Base-by-base conservation (phyloP, 2,888 invertebrate genomes). In the Agrotis segetum region DNA sequence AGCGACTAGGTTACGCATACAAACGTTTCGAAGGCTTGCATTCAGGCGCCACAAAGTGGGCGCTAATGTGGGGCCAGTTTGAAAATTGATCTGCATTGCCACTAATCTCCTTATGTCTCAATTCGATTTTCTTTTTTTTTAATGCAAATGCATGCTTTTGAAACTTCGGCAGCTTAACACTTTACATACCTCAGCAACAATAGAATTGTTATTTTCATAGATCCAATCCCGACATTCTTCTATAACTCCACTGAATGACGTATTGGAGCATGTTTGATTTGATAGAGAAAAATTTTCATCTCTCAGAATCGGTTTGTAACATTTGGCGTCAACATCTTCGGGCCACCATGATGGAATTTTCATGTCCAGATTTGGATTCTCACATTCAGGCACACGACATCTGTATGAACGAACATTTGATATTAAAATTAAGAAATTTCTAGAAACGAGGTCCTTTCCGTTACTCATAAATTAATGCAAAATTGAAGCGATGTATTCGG, bases 311-410 rank as follows among this genome's bases (percentile, higher is more conserved):
- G 94, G 94, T 62, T 85, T 89, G 21, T 87, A 84, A 70, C 94
- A 95, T 79, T 90, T 92, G 0, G 88, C 47, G 58, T 94, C 90
- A 2, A 89, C 83, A 16, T 88, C 84, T 58, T 88, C 75, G 0
- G 94, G 94, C 94, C 94, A 95, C 94, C 94, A 95, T 3, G 67
- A 61, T 3, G 94, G 94, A 14, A 68, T 72, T 29, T 24, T 50
- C 65, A 79, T 78, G 4, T 79, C 59, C 49, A 78, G 82, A 47
- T 71, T 82, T 1, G 24, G 1, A 21, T 63, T 24, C 72, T 94
- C 94, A 80, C 94, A 94, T 85, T 92, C 92, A 34, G 93, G 91
- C 5, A 94, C 88, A 13, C 87, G 85, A 76, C 95, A 94, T 86
- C 94, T 94, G 88, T 49, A 87, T 52, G 13, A 24, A 47, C 11